Percentiles rank a stretch among this genome's conserved stretches.
Conservation (phyloP, 1,140 invertebrate species). For the Cardiocondyla obscurior region DNA sequence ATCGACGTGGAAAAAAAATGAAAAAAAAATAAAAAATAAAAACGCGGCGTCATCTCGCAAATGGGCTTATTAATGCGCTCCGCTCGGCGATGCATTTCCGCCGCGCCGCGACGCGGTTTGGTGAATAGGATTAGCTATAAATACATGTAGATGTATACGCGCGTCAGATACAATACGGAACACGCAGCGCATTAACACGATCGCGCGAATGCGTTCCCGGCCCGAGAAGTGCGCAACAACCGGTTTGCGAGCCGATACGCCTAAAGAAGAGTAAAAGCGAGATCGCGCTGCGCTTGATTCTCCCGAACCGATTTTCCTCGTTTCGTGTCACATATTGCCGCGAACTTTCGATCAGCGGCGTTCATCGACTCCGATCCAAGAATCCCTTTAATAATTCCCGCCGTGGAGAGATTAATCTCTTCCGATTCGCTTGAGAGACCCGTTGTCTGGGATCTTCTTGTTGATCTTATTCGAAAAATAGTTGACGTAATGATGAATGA, state of each 20-base stretch:
- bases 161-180: background rate
- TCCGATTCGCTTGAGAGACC: too few relatives aligned
- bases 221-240: background rate
- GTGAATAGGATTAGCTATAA: background rate
- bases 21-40: too few relatives aligned
- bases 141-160: background rate
- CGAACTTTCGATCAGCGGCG: too few relatives aligned
- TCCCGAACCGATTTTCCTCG: background rate
- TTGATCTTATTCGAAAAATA: background rate
- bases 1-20: background rate
- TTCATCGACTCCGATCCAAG: too few relatives aligned
- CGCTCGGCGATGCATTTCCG: background rate
- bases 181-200: background rate
- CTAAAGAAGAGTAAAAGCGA: slow-evolving; percentile 25
- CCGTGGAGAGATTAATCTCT: too few relatives aligned
- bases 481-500: slow-evolving; percentile 3
- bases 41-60: background rate
- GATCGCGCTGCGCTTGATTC: background rate
- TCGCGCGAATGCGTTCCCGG: slow-evolving; percentile 6
- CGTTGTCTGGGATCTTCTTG: background rate
- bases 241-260: slow-evolving; percentile 24
- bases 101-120: background rate
- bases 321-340: too few relatives aligned
- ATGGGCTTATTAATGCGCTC: background rate
- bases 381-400: too few relatives aligned